These are phyloP conservation scores for Steatornis caripensis DNA, from an alignment of 2,113 vertebrate genomes.

Conservation along the genomic window DNA sequence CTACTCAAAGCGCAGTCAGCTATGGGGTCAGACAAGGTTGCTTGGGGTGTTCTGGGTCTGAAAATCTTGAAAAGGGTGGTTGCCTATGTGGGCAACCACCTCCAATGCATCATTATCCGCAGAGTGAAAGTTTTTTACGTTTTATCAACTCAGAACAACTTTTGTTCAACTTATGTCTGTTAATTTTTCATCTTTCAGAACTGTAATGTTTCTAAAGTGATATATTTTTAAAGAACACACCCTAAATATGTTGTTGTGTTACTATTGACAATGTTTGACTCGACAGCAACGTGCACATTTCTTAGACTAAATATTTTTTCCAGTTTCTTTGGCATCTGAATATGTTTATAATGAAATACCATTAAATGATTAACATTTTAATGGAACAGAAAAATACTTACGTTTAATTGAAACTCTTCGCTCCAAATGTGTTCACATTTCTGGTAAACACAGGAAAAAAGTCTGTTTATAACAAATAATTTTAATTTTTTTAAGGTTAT, in stretches of 20 bases:
- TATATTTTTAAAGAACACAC: not conserved
- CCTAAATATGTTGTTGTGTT: not conserved
- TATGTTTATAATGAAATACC: not conserved
- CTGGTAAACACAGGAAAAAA: not conserved
- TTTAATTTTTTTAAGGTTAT: not conserved
- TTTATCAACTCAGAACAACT: not conserved
- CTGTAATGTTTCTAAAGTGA: not conserved
- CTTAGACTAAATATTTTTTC: not conserved
- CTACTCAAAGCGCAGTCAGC: not conserved
- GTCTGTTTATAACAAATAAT: not conserved
- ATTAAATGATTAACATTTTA: not conserved
- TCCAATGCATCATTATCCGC: not conserved
- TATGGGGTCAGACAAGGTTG: not conserved
- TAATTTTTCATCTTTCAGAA: not conserved
- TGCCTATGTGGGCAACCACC: not conserved
- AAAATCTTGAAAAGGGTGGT: not conserved
- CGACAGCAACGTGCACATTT: not conserved
- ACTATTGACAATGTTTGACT: not conserved
- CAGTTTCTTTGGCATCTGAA: not conserved
- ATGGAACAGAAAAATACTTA: not conserved
- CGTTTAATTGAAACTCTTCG: not conserved
- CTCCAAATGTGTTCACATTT: not conserved
- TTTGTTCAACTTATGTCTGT: not conserved
- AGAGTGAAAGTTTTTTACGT: rapidly evolving
- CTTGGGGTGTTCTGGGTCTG: not conserved